Conservation (phyloP, 2,797 vertebrate genomes). For the Sebastes steindachneri region DNA sequence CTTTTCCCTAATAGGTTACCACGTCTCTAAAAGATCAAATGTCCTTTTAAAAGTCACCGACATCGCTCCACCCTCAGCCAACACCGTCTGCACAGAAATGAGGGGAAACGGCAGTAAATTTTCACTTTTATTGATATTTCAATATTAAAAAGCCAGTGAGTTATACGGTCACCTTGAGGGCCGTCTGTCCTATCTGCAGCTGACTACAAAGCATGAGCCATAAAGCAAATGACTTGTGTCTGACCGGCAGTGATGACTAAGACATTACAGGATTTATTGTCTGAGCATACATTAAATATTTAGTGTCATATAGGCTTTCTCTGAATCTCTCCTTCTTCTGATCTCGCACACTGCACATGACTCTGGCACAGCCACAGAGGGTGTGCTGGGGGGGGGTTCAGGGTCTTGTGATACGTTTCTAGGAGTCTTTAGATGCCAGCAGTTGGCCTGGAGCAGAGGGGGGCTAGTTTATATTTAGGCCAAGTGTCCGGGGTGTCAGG, state of each 20-base stretch:
- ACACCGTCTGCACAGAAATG: constrained; percentile 17
- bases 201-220: neutral
- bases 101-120: neutral
- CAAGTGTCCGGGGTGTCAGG: constrained; percentile 70
- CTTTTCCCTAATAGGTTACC: neutral
- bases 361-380: neutral
- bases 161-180: neutral
- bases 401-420: constrained; percentile 75
- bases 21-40: neutral
- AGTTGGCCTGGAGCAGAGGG: constrained; percentile 35
- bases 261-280: neutral
- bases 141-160: constrained; percentile 4
- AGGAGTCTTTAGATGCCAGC: constrained; percentile 64
- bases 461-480: constrained; percentile 80
- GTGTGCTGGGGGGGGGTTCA: constrained; percentile 7
- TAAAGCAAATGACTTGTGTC: neutral
- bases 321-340: neutral
- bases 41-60: neutral
- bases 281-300: neutral
- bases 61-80: neutral
- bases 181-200: neutral
- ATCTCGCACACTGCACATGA: constrained; percentile 1
- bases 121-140: constrained; percentile 46
- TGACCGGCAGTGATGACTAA: neutral
- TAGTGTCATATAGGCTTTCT: neutral